Evolutionary conservation across 2,113 vertebrate genomes (phyloP).

Genomic region (Sitta europaea): DNA sequence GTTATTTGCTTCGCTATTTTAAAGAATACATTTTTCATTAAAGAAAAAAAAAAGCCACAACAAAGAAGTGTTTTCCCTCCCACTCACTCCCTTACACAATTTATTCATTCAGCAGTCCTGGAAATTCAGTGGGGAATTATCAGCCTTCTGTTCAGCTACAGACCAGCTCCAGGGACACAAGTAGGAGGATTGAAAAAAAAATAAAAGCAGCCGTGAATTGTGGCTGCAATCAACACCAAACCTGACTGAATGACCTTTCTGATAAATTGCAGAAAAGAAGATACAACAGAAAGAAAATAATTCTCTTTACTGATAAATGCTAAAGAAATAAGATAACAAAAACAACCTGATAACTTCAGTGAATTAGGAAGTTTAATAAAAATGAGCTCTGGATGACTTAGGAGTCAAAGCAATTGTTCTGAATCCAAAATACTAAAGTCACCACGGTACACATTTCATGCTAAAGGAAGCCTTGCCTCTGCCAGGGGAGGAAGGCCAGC

Average conservation of each 20-base stretch:
- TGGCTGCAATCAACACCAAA: not conserved
- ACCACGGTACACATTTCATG: not conserved
- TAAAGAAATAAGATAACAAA: not conserved
- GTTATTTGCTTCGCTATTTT: not conserved
- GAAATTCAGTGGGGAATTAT: slow-evolving; percentile 27
- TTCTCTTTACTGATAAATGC: not conserved
- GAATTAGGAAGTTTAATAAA: not conserved
- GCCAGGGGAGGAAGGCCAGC: not conserved
- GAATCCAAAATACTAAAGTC: not conserved
- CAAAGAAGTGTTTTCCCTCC: not conserved
- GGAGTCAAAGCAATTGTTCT: not conserved
- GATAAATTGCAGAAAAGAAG: not conserved
- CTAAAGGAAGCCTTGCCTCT: not conserved
- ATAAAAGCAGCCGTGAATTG: not conserved
- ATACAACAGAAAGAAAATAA: not conserved
- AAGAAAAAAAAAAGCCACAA: not conserved
- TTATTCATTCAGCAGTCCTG: slow-evolving; percentile 25
- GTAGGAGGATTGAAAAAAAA: not conserved
- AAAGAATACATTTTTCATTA: not conserved
- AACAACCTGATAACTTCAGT: not conserved
- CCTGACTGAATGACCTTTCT: not conserved
- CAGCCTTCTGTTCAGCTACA: slow-evolving; percentile 22
- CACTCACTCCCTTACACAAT: not conserved
- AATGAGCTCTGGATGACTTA: not conserved
- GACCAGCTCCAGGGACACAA: not conserved